phyloP scores from a whole-genome alignment of 2,888 invertebrate genomes.

The Trichacis sp. region DNA sequence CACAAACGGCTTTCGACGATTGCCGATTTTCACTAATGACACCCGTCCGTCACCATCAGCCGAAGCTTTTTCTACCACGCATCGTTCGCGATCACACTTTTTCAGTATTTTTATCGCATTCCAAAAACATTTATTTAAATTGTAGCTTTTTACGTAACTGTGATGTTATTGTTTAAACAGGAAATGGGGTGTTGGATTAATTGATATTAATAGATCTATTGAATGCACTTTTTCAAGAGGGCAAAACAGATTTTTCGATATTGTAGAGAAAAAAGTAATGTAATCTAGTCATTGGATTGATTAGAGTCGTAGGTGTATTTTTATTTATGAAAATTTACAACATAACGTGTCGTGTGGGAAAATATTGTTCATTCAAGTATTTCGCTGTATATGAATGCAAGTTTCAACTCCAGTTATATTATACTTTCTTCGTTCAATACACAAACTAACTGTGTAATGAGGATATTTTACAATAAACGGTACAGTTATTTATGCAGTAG shows the following conservation, averaged over 20 bases:
- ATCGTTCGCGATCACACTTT: not conserved
- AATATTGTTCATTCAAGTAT: slow-evolving; percentile 9
- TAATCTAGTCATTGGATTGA: slow-evolving; percentile 28
- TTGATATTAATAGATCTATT: slow-evolving; percentile 3
- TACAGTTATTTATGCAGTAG: slow-evolving; percentile 16
- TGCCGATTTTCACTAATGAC: not conserved
- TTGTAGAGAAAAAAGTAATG: slow-evolving; percentile 14
- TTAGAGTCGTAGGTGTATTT: slow-evolving; percentile 15
- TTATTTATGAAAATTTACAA: slow-evolving; percentile 9
- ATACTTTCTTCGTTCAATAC: not conserved
- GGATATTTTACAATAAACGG: slow-evolving; percentile 26
- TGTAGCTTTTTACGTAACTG: slow-evolving; percentile 17
- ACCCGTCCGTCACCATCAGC: not conserved
- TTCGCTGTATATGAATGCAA: slow-evolving; percentile 2
- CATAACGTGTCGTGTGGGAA: slow-evolving; percentile 14
- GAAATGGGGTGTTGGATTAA: not conserved
- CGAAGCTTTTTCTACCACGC: not conserved
- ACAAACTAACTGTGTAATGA: slow-evolving; percentile 7
- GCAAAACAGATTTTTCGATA: slow-evolving; percentile 9
- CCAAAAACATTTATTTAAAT: slow-evolving; percentile 1
- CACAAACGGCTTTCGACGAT: not conserved
- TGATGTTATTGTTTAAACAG: slow-evolving; percentile 23
- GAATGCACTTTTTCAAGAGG: too few species aligned
- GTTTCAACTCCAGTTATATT: too few species aligned
- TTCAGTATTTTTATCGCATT: slow-evolving; percentile 2